Conservation (phyloP, 2,797 vertebrate genomes). For the Sciurus vulgaris region DNA sequence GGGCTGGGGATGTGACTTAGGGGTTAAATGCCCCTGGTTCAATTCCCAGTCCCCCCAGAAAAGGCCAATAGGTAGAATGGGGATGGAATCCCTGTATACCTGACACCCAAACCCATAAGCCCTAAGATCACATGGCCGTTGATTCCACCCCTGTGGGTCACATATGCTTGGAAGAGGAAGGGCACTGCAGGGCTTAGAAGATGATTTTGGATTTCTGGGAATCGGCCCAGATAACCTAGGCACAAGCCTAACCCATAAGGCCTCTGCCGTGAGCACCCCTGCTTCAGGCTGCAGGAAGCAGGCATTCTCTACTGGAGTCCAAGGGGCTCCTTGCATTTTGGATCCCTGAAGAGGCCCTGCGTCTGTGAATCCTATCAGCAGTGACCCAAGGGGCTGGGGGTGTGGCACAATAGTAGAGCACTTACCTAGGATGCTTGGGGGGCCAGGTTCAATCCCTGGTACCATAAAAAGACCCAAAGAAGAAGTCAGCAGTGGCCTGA, state of each 20-base stretch:
- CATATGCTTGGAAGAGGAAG: not conserved
- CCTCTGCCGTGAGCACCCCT: not conserved
- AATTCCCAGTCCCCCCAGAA: too few species aligned
- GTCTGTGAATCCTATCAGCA: not conserved
- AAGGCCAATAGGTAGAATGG: not conserved
- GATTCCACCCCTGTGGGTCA: not conserved
- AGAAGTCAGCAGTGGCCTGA: not conserved
- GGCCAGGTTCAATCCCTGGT: too few species aligned
- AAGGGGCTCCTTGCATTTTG: not conserved
- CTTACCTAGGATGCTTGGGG: too few species aligned
- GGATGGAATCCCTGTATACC: not conserved
- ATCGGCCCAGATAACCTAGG: not conserved
- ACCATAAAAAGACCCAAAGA: too few species aligned
- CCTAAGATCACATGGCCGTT: not conserved
- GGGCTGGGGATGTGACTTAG: too few species aligned
- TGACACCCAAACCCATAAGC: not conserved
- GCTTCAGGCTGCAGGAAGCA: not conserved
- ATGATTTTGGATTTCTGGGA: not conserved
- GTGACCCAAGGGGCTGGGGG: too few species aligned
- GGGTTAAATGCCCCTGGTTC: too few species aligned
- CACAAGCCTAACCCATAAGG: not conserved
- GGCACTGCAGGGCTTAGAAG: not conserved
- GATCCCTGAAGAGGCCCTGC: not conserved
- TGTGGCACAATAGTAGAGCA: too few species aligned
- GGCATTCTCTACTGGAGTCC: not conserved